These are phyloP conservation scores for Nephrocerus scutellatus DNA, from an alignment of 2,888 invertebrate species.

Conservation along the genomic window DNA sequence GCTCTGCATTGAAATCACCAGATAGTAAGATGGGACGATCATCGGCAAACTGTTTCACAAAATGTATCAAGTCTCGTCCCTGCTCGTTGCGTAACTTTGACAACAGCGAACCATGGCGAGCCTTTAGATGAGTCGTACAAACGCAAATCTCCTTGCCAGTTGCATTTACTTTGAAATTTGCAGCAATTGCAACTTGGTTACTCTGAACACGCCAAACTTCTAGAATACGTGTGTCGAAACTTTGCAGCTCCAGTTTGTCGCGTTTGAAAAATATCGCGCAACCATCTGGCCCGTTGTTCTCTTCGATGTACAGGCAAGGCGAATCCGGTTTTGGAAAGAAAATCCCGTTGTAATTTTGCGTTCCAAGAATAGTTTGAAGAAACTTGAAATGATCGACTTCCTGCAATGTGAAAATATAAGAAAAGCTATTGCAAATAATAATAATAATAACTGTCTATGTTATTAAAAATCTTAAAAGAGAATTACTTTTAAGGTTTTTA, in stretches of 20 bases:
- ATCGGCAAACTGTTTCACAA: slow-evolving; percentile 49
- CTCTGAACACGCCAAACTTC: slow-evolving; percentile 69
- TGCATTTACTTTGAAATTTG: slow-evolving; percentile 51
- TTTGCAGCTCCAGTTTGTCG: slow-evolving; percentile 56
- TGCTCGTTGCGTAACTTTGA: slow-evolving; percentile 64
- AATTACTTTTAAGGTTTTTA: not conserved
- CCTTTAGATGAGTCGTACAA: slow-evolving; percentile 68
- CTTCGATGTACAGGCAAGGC: slow-evolving; percentile 63
- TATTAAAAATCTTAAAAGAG: too few relatives aligned
- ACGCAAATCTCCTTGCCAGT: slow-evolving; percentile 58
- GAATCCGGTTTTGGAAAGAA: slow-evolving; percentile 73
- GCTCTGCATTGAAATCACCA: slow-evolving; percentile 73
- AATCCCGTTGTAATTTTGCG: slow-evolving; percentile 60
- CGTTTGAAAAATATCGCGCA: slow-evolving; percentile 67
- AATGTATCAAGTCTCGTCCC: slow-evolving; percentile 59
- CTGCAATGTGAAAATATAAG: too few relatives aligned
- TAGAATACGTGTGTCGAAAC: slow-evolving; percentile 54
- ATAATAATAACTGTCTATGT: too few relatives aligned
- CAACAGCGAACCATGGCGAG: slow-evolving; percentile 59
- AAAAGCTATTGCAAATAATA: too few relatives aligned
- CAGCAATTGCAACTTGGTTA: slow-evolving; percentile 62
- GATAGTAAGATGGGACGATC: slow-evolving; percentile 58
- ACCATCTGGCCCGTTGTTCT: slow-evolving; percentile 71
- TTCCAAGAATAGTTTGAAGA: slow-evolving; percentile 54
- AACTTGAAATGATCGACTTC: slow-evolving; percentile 72